These are phyloP conservation scores for Psix sp. DNA, from an alignment of 1,140 invertebrate genomes.

Conservation along the genomic window DNA sequence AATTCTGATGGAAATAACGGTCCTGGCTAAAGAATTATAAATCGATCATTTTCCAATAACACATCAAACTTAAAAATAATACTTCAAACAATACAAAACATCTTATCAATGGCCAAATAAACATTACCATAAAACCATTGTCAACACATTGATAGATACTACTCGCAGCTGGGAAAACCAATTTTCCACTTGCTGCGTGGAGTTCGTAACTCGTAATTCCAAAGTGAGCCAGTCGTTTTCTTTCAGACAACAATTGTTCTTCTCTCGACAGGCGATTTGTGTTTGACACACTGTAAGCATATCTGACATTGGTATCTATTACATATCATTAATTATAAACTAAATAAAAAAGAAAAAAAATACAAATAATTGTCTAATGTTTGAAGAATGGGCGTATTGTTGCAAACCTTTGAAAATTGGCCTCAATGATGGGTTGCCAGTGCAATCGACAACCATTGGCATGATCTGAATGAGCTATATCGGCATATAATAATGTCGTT, in stretches of 20 bases:
- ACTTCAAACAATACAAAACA: not conserved
- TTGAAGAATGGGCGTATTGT: constrained; percentile 5
- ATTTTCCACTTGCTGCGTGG: constrained; percentile 86
- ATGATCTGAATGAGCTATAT: constrained; percentile 82
- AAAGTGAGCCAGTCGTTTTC: constrained; percentile 92
- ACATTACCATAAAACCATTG: constrained; percentile 81
- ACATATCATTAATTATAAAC: constrained; percentile 9
- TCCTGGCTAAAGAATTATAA: constrained; percentile 78
- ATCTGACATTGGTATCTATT: constrained; percentile 22
- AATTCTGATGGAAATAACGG: constrained; percentile 85
- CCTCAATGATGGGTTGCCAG: constrained; percentile 85
- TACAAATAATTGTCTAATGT: not conserved
- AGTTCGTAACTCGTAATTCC: constrained; percentile 96
- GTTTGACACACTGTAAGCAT: constrained; percentile 68
- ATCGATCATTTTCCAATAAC: not conserved
- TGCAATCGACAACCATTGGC: constrained; percentile 77
- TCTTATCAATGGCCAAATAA: constrained; percentile 10
- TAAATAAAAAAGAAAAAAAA: not conserved
- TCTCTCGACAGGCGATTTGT: constrained; percentile 84
- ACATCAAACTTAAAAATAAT: not conserved
- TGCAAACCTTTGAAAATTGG: constrained; percentile 81
- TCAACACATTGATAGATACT: constrained; percentile 89
- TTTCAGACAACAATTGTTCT: constrained; percentile 92
- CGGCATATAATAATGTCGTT: constrained; percentile 90
- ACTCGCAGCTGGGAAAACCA: constrained; percentile 93